phyloP scores from a whole-genome alignment of 2,113 vertebrate genomes.

The Paedocypris sp. region DNA sequence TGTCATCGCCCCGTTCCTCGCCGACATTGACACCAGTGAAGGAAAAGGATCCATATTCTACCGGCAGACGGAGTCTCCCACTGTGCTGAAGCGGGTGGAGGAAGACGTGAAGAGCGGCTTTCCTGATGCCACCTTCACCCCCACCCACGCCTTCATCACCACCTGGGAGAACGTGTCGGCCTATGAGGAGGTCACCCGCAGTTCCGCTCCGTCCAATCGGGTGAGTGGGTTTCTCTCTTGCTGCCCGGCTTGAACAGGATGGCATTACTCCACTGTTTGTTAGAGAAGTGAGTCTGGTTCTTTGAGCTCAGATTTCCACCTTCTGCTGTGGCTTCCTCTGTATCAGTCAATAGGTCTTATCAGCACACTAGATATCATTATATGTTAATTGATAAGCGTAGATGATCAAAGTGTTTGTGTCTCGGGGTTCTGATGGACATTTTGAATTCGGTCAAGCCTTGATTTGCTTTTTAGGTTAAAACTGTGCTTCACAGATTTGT shows the following conservation, averaged over 20 bases:
- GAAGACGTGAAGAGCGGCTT: conserved; percentile 71
- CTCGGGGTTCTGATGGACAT: too few relatives aligned
- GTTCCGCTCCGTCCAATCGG: conserved; percentile 52
- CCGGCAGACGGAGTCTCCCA: conserved; percentile 67
- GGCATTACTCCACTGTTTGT: too few relatives aligned
- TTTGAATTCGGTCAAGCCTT: too few relatives aligned
- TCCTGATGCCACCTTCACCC: conserved; percentile 61
- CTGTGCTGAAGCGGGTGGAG: conserved; percentile 56
- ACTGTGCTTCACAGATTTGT: too few relatives aligned
- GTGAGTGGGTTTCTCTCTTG: too few relatives aligned
- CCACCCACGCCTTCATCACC: conserved; percentile 68
- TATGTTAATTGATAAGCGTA: too few relatives aligned
- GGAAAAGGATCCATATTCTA: conserved; percentile 76
- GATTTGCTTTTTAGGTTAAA: too few relatives aligned
- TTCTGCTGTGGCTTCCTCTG: too few relatives aligned
- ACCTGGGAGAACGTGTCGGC: conserved; percentile 86
- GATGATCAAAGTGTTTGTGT: too few relatives aligned
- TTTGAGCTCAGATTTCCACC: not conserved
- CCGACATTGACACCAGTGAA: conserved; percentile 83
- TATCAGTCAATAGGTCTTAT: conserved; percentile 10
- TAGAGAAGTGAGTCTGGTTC: conserved; percentile 41
- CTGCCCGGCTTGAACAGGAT: too few relatives aligned
- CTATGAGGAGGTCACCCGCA: conserved; percentile 65
- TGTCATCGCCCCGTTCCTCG: conserved; percentile 82
- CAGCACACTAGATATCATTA: not conserved